Conservation (phyloP, 2,113 vertebrate genomes). For the Embiotoca jacksoni region DNA sequence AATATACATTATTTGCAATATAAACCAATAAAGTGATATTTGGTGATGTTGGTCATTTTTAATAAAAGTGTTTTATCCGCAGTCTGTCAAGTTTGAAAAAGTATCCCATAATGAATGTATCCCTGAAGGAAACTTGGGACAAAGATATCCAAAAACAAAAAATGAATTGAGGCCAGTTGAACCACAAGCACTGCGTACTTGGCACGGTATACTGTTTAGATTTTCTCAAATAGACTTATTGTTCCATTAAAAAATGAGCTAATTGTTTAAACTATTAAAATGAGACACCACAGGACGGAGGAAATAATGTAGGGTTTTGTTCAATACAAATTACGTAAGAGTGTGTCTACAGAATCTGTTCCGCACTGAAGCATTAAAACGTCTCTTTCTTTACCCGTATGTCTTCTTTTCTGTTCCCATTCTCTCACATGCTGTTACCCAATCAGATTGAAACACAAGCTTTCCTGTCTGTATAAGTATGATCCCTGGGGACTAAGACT, state of each 20-base stretch:
- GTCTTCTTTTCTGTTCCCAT: neutral
- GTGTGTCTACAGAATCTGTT: neutral
- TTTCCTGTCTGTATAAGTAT: constrained; percentile 18
- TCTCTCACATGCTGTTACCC: too few species aligned
- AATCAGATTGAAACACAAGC: constrained; percentile 37
- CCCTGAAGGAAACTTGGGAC: neutral
- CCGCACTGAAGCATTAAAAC: constrained; percentile 6
- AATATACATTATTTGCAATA: neutral
- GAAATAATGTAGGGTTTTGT: neutral
- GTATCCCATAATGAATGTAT: neutral
- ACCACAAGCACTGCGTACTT: neutral
- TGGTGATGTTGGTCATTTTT: too few species aligned
- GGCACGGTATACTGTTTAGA: neutral
- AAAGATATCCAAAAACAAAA: neutral
- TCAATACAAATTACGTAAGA: constrained; percentile 19
- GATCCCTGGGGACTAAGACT: neutral
- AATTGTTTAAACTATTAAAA: constrained; percentile 7
- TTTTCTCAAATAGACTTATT: neutral
- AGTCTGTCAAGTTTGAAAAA: neutral
- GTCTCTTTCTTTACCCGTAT: neutral
- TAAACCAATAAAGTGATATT: neutral
- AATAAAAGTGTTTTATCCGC: too few species aligned
- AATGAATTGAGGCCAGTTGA: neutral
- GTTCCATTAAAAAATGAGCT: neutral
- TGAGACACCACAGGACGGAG: neutral